These are phyloP conservation scores for Lucilia cuprina DNA, from an alignment of 1,140 invertebrate species.

Conservation along the genomic window DNA sequence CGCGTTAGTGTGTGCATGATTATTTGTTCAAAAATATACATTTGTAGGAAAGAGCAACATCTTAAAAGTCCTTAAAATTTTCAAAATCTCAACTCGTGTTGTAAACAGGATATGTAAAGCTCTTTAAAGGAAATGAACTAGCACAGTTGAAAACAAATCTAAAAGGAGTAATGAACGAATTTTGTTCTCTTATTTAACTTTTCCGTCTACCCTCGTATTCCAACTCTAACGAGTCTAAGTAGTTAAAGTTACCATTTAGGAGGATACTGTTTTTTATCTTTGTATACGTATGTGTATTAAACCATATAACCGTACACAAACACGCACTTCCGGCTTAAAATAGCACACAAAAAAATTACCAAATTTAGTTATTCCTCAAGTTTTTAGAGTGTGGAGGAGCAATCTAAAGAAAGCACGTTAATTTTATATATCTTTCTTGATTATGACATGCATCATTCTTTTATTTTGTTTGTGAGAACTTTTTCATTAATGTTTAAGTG, in stretches of 20 bases:
- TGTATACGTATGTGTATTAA: not conserved
- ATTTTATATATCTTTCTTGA: not conserved
- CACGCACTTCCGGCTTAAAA: conserved; percentile 7
- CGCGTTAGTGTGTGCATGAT: not conserved
- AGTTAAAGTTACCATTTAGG: not conserved
- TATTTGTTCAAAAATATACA: not conserved
- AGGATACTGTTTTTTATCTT: not conserved
- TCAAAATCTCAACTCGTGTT: too few relatives aligned
- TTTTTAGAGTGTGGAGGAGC: not conserved
- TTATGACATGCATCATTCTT: not conserved
- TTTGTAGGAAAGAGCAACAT: too few relatives aligned
- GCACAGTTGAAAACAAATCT: too few relatives aligned
- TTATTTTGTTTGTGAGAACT: not conserved
- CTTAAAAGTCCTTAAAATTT: too few relatives aligned
- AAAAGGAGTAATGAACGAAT: too few relatives aligned
- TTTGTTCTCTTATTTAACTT: too few relatives aligned
- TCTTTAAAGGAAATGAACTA: too few relatives aligned
- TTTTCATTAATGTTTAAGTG: not conserved
- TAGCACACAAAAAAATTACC: not conserved
- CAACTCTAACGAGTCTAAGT: not conserved
- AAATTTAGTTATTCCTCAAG: not conserved
- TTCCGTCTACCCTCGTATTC: not conserved
- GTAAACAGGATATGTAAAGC: too few relatives aligned
- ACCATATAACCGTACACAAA: conserved; percentile 2
- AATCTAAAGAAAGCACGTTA: not conserved